Base-by-base conservation (phyloP, 2,888 invertebrate genomes). In the Theodoxus fluviatilis region DNA sequence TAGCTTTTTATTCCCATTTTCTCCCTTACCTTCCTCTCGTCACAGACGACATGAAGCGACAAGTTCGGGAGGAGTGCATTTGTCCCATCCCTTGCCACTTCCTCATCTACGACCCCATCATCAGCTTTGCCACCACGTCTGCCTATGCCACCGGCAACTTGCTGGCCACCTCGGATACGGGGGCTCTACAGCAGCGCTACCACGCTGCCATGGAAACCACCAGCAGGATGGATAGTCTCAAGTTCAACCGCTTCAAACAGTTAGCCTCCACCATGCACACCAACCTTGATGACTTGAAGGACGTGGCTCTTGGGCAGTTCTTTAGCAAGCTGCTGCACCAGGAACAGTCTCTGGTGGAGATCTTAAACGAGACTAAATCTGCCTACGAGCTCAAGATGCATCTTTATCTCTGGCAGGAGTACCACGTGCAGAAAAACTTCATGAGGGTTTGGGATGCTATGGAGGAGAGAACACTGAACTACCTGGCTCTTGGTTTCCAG, bases 81-180 rank as follows among this genome's bases (percentile, higher is more conserved):
- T 84, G 83, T 38, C 82, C 83, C 0, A 78, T 82, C 0, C 81
- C 82, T 0, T 84, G 83, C 69, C 38, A 72, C 31, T 80, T 79
- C 47, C 71, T 75, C 7, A 67, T 80, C 35, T 84, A 78, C 59
- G 81, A 82, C 47, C 80, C 82, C 1, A 74, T 78, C 2, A 67
- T 84, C 43, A 82, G 82, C 4, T 82, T 81, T 67, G 81, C 80
- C 40, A 76, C 79, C 15, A 80, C 78, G 0, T 81, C 83, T 7
- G 73, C 73, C 40, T 79, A 76, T 68, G 76, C 80, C 31, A 77
- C 75, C 0, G 76, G 76, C 52, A 72, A 75, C 22, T 67, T 81
- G 6, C 73, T 80, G n/a, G 72, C 76, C 4, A 61, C 75, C 15
- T 59, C 74, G 2, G 66, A 75, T 7, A 66, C 72, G 15, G 38